phyloP scores from a whole-genome alignment of 2,797 vertebrate species.

The Hydrolagus colliei region DNA sequence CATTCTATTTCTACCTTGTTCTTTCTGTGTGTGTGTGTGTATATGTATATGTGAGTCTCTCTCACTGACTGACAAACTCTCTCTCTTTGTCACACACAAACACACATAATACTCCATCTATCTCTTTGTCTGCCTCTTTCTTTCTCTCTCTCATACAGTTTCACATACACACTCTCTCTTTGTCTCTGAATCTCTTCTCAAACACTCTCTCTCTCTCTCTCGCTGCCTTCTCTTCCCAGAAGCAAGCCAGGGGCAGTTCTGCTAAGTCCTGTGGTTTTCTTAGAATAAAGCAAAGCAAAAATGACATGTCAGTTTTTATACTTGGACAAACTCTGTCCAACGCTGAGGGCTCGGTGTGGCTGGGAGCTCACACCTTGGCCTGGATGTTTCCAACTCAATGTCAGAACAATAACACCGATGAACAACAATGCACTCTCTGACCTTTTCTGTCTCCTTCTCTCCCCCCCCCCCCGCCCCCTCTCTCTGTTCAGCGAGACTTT shows the following conservation, averaged over 20 bases:
- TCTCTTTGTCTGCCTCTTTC: neutral
- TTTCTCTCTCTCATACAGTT: neutral
- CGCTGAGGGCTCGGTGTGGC: no score
- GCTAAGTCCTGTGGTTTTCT: no score
- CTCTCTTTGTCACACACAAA: neutral
- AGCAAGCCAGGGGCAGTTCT: no score
- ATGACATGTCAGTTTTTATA: no score
- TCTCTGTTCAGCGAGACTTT: no score
- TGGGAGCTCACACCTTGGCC: no score
- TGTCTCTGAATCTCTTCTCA: neutral
- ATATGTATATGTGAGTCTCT: neutral
- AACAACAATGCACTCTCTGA: neutral
- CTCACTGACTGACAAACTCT: no score
- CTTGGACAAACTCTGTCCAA: no score
- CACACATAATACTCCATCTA: neutral
- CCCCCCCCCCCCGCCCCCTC: no score
- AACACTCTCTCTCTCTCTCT: neutral
- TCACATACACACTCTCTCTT: neutral
- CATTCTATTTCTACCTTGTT: neutral
- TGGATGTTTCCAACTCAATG: neutral
- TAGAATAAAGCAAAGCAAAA: no score
- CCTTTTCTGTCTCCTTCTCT: neutral
- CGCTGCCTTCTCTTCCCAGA: no score
- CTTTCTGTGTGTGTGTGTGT: neutral
- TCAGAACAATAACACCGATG: conserved; percentile 14